A percentile compares a stretch with the other conserved stretches of the same genome.
These are phyloP conservation scores for Oreochromis mossambicus DNA, from an alignment of 2,797 vertebrate genomes.

Conservation along the genomic window DNA sequence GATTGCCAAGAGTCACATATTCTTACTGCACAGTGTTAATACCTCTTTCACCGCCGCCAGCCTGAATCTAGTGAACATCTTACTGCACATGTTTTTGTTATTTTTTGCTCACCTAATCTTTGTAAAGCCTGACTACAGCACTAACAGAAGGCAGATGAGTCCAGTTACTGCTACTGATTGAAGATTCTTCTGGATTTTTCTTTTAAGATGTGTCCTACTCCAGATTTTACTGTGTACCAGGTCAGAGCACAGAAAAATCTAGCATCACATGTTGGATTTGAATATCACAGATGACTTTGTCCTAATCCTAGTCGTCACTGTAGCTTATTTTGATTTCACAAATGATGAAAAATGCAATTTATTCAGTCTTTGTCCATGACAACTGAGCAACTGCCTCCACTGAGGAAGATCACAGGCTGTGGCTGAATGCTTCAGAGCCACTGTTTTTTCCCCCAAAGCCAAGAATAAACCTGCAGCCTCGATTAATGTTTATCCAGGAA, in stretches of 20 bases:
- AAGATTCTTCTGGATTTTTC: not conserved
- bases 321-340: not conserved
- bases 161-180: not conserved
- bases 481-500: not conserved
- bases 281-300: not conserved
- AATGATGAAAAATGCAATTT: not conserved
- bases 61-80: not conserved
- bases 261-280: not conserved
- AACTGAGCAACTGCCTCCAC: not conserved
- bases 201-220: not conserved
- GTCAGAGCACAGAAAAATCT: not conserved
- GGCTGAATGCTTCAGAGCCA: not conserved
- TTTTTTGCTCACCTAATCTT: not conserved
- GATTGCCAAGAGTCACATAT: not conserved
- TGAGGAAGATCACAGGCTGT: not conserved
- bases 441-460: not conserved
- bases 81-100: not conserved
- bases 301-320: fast-evolving
- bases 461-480: not conserved
- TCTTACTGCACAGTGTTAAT: not conserved
- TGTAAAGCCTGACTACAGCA: not conserved
- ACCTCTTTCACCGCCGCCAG: not conserved
- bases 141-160: not conserved
- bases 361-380: not conserved
- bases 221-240: not conserved